Evolutionary conservation across 2,888 invertebrate species (phyloP), one percentile per base, ranked within the genome.

Genomic region (Steinernema carpocapsae): DNA sequence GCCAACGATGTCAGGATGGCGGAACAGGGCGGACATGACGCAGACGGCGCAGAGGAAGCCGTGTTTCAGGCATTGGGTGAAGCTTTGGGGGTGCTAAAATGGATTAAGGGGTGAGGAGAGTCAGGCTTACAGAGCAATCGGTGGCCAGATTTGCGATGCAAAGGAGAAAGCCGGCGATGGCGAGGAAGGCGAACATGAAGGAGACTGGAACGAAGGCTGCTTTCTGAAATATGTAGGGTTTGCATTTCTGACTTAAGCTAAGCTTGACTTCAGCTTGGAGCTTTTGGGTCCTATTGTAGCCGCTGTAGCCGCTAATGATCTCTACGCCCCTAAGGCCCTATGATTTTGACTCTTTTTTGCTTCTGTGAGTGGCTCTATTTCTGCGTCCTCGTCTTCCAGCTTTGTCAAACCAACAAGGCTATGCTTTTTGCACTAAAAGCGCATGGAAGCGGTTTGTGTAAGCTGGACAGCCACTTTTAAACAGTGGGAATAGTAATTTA

Each of bases 1-100:
- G 64, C 37, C 64, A 3, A 32, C 4, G 32, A 64, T 10, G 64
- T 37, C 32, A 32, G 64, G 64, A 26, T 64, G 64, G 12, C 64
- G 64, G 37, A 64, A 64, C 12, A 64, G 64, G 12, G 64, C 64
- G 17, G 64, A 64, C 17, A 64, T 10, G 32, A 64, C 3, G 32
- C 10, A 4, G 7, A 19, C 64, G 32, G 32, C 37, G 64, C 29
- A 29, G 2, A 64, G 14, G 32, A 29, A 10, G 32, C 22, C 26
- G 64, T 64, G 32, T 17, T 64, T 64, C 29, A 64, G 1, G 19
- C 64, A 64, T 32, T 64, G 64, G 17, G 64, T 64, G 1, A 32
- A 7, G 14, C 64, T 32, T 17, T 64, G 64, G 17, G 64, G 64
- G 37, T 64, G 64, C 64, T 64, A 32, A 22, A 56, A 24, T 4